These are phyloP conservation scores for Oncopodura yosiiana DNA, from an alignment of 1,140 invertebrate species.

Conservation along the genomic window DNA sequence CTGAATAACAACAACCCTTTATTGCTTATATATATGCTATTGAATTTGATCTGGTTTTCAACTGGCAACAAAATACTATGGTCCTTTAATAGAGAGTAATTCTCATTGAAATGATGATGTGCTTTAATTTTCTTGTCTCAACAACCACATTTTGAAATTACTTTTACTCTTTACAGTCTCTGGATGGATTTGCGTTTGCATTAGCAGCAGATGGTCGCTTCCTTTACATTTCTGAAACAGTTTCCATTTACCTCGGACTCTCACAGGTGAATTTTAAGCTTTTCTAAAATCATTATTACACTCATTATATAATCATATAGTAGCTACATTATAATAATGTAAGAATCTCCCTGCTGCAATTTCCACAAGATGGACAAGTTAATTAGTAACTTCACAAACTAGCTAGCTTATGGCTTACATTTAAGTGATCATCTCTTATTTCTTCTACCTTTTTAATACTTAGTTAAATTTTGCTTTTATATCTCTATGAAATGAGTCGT, in stretches of 20 bases:
- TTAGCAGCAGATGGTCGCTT: slow-evolving; percentile 90
- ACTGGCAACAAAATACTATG: too few relatives aligned
- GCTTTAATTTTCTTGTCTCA: too few relatives aligned
- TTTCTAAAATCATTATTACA: background rate
- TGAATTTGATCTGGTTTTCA: too few relatives aligned
- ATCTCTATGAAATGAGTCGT: too few relatives aligned
- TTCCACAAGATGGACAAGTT: too few relatives aligned
- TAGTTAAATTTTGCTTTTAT: too few relatives aligned
- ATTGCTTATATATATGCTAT: too few relatives aligned
- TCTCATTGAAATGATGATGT: too few relatives aligned
- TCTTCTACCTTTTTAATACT: background rate
- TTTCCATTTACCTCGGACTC: slow-evolving; percentile 95
- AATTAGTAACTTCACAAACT: slow-evolving; percentile 11
- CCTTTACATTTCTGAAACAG: slow-evolving; percentile 96
- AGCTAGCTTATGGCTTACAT: slow-evolving; percentile 1
- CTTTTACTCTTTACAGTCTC: slow-evolving; percentile 56
- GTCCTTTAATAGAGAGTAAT: too few relatives aligned
- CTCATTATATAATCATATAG: background rate
- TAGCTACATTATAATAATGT: background rate
- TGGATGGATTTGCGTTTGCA: slow-evolving; percentile 92
- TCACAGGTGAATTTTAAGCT: slow-evolving; percentile 76
- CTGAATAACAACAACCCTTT: too few relatives aligned
- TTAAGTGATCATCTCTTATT: background rate
- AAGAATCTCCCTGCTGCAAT: too few relatives aligned
- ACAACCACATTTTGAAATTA: slow-evolving; percentile 93